Base-by-base conservation (phyloP, 2,888 invertebrate species). In the Drosophila fulvimacula region DNA sequence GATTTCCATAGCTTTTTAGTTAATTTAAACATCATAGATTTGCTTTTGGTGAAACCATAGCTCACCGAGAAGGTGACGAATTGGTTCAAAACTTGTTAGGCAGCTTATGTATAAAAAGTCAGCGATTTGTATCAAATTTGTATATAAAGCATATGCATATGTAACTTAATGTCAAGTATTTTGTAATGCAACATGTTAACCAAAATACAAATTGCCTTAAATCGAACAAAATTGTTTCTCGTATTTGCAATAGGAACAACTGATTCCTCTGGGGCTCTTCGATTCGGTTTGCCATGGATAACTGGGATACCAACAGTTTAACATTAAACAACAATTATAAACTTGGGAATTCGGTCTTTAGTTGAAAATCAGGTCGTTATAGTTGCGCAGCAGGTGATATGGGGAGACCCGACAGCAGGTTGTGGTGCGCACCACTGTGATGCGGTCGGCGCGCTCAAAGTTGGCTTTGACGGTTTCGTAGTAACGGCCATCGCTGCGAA, bases 391-490 rank as follows among this genome's bases (percentile, higher is more conserved):
- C 67, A 99, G 94, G 92, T 98, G 97, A 91, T 98, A 98, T 88
- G 98, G 96, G 48, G 98, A 98, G 11, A 99, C 98, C 72, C 96
- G 94, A 92, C 98, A 99, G 93, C 98, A 99, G 73, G 98, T 99
- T 4, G 98, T 97, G 3, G 99, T 98, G 64, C 99, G 94, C 0
- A 99, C 99, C 11, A 99, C 99, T 0, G 99, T 99, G 81, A 95
- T 95, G 79, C 99, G 95, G 93, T 99, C 99, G 1, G 99, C 99
- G 87, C 99, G 95, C 93, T 99, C 99, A 93, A 99, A 99, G 93
- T 99, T 99, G 0, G 99, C 99, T 93, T 99, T 98, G 38, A 99
- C 99, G 81, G 99, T 96, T 93, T 99, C 99, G 92, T 99, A 99
- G 93, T 99, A 99, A 68, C 99, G 96, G 1, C 99, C 99, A 92